phyloP scores from a whole-genome alignment of 1,140 invertebrate genomes.

The Orchesella cincta region DNA sequence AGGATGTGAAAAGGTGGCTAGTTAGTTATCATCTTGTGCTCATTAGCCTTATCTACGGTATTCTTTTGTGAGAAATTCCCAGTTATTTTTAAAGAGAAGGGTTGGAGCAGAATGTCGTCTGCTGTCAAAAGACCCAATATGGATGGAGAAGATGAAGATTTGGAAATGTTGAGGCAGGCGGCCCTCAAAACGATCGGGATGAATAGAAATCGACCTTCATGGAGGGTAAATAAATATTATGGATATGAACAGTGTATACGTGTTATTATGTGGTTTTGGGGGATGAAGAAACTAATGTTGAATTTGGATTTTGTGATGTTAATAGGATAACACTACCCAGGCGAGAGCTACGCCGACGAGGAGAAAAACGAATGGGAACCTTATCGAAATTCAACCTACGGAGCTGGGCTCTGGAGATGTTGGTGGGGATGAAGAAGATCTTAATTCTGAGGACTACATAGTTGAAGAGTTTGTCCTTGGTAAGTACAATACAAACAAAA shows the following conservation, averaged over 20 bases:
- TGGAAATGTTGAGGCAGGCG: constrained; percentile 32
- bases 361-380: constrained; percentile 17
- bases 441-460: constrained; percentile 5
- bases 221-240: not conserved
- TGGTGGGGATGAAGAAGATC: not conserved
- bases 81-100: too few relatives aligned
- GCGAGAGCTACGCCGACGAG: not conserved
- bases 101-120: too few relatives aligned
- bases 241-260: too few relatives aligned
- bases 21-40: too few relatives aligned
- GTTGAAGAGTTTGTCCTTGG: constrained; percentile 24
- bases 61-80: too few relatives aligned
- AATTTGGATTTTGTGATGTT: not conserved
- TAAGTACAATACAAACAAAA: not conserved
- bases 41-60: too few relatives aligned
- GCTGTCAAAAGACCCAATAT: too few relatives aligned
- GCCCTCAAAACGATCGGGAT: constrained; percentile 16
- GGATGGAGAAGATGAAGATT: constrained; percentile 33
- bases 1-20: too few relatives aligned
- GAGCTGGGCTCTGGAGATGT: not conserved
- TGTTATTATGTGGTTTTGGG: too few relatives aligned
- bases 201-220: not conserved
- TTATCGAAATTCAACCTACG: constrained; percentile 14
- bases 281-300: too few relatives aligned
- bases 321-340: not conserved